A percentile compares a stretch with the other conserved stretches of the same genome.
Conservation (phyloP, 2,113 vertebrate genomes). For the Bettongia penicillata region DNA sequence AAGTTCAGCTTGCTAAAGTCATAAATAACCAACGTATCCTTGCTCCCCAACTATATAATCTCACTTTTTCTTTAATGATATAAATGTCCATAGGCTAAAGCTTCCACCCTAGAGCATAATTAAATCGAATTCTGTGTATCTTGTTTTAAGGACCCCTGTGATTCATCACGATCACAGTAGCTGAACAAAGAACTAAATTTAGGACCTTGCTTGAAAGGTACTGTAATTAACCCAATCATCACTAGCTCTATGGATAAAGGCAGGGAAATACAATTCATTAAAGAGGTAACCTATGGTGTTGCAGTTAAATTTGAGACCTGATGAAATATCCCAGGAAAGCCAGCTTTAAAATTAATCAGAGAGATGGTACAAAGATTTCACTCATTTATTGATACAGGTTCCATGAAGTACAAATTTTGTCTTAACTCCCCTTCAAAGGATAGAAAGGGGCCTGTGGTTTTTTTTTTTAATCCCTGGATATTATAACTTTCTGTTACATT, state of each 20-base stretch:
- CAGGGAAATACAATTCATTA: constrained; percentile 25
- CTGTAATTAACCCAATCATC: constrained; percentile 83
- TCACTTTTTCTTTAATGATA: constrained; percentile 76
- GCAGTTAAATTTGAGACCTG: constrained; percentile 16
- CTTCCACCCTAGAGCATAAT: constrained; percentile 69
- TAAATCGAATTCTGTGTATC: constrained; percentile 77
- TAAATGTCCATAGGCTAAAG: constrained; percentile 64
- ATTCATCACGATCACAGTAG: constrained; percentile 79
- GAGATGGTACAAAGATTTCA: background rate
- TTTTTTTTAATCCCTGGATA: constrained; percentile 68
- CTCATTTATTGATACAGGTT: constrained; percentile 25
- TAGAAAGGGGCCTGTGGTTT: constrained; percentile 49
- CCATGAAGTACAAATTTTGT: background rate
- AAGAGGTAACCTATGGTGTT: constrained; percentile 35
- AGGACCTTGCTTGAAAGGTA: constrained; percentile 77
- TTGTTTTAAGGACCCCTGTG: constrained; percentile 77
- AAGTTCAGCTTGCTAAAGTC: constrained; percentile 42
- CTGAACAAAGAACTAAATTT: constrained; percentile 81
- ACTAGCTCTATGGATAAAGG: constrained; percentile 69
- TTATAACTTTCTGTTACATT: constrained; percentile 16
- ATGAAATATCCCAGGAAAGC: constrained; percentile 32
- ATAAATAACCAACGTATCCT: background rate
- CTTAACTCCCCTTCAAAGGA: constrained; percentile 28
- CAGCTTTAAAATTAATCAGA: constrained; percentile 20
- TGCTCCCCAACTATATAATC: constrained; percentile 51